Conservation (phyloP, 2,888 invertebrate species). For the Endomychus coccineus region DNA sequence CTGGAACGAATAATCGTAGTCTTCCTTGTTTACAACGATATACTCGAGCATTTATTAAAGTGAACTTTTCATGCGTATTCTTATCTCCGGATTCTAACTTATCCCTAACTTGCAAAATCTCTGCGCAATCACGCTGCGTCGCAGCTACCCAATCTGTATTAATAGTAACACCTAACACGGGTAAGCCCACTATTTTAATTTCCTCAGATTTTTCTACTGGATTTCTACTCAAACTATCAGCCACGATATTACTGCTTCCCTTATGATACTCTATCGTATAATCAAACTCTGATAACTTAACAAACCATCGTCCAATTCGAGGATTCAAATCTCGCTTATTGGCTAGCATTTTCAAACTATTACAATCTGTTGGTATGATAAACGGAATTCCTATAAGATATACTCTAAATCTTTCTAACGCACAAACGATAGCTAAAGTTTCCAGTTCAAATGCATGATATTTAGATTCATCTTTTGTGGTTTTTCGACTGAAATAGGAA, state of each 20-base stretch:
- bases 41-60: too few relatives aligned
- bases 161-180: conserved; percentile 4
- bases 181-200: too few relatives aligned
- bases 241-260: conserved; percentile 17
- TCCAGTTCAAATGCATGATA: conserved; percentile 15
- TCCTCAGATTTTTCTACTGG: conserved; percentile 17
- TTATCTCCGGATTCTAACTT: too few relatives aligned
- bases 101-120: too few relatives aligned
- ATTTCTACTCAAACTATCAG: conserved; percentile 20
- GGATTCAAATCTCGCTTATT: conserved; percentile 13
- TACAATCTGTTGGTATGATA: conserved; percentile 18
- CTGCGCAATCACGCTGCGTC: too few relatives aligned
- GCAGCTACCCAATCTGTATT: too few relatives aligned
- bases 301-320: conserved; percentile 14
- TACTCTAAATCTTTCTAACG: conserved; percentile 16
- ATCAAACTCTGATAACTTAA: conserved; percentile 19
- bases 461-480: conserved; percentile 10
- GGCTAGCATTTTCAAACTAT: conserved; percentile 11
- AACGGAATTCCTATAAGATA: conserved; percentile 19
- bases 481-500: conserved; percentile 12
- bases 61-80: too few relatives aligned
- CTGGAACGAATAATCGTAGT: too few relatives aligned
- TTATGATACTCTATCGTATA: conserved; percentile 21
- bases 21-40: too few relatives aligned
- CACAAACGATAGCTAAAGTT: conserved; percentile 12